A percentile compares a stretch with the other conserved stretches of the same genome.
phyloP scores from a whole-genome alignment of 2,888 invertebrate genomes.

The Ernsta delagoae region DNA sequence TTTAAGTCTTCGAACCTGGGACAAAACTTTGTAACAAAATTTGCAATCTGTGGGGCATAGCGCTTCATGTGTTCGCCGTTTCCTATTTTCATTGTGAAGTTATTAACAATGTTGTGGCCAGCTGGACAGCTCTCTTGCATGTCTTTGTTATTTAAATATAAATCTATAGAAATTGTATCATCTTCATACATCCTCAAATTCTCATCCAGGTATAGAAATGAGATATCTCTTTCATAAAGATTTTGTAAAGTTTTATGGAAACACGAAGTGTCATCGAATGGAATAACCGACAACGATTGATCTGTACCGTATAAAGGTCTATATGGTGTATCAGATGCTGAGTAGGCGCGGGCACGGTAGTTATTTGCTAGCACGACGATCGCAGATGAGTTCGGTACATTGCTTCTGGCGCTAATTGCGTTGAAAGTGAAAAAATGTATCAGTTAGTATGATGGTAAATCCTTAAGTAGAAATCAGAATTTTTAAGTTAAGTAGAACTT shows the following conservation, averaged over 20 bases:
- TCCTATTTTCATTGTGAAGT: slow-evolving; percentile 1
- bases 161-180: background rate
- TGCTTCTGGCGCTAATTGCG: background rate
- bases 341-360: too few species aligned
- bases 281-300: background rate
- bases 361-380: too few species aligned
- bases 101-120: slow-evolving; percentile 6
- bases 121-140: background rate
- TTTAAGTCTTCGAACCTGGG: slow-evolving; percentile 17
- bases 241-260: background rate
- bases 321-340: too few species aligned
- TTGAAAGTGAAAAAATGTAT: too few species aligned
- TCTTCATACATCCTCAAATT: background rate
- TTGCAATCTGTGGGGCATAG: slow-evolving; percentile 20
- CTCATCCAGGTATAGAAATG: slow-evolving; percentile 10
- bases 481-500: too few species aligned
- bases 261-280: slow-evolving; percentile 1
- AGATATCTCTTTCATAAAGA: background rate
- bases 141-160: background rate
- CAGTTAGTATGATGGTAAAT: too few species aligned
- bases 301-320: background rate
- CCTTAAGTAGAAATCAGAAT: too few species aligned
- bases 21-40: slow-evolving; percentile 3
- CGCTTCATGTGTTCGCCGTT: background rate
- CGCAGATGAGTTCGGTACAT: too few species aligned